Conservation (phyloP, 2,113 vertebrate genomes). For the Anoplopoma fimbria region DNA sequence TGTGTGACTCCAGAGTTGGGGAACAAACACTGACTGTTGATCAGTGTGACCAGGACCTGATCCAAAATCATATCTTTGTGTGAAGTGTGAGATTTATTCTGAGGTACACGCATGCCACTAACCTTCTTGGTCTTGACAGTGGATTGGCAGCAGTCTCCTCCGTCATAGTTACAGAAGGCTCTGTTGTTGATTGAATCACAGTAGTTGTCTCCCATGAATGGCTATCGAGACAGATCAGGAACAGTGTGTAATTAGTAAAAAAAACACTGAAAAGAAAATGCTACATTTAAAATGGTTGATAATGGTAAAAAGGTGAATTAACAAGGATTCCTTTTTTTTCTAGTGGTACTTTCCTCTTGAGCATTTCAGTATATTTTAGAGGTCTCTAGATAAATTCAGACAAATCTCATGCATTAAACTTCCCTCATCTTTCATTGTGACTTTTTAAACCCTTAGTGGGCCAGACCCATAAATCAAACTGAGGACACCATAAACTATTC, state of each 20-base stretch:
- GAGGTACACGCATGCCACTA: slow-evolving; percentile 50
- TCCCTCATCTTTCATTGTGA: slow-evolving; percentile 71
- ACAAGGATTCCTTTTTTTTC: not conserved
- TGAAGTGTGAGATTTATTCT: not conserved
- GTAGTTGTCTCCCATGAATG: slow-evolving; percentile 98
- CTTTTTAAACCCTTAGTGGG: slow-evolving; percentile 59
- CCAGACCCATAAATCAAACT: slow-evolving; percentile 71
- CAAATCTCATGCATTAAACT: slow-evolving; percentile 61
- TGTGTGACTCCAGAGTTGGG: slow-evolving; percentile 22
- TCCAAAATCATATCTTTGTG: not conserved
- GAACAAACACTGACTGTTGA: slow-evolving; percentile 29
- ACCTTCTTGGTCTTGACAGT: slow-evolving; percentile 99
- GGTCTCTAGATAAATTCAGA: slow-evolving; percentile 53
- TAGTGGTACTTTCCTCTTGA: slow-evolving; percentile 10
- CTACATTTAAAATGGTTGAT: slow-evolving; percentile 1
- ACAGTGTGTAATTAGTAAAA: slow-evolving; percentile 5
- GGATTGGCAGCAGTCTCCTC: slow-evolving; percentile 96
- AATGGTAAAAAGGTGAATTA: slow-evolving; percentile 2
- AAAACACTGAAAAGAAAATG: not conserved
- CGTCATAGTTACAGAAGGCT: slow-evolving; percentile 98
- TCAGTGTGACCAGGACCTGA: slow-evolving; percentile 22
- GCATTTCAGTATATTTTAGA: slow-evolving; percentile 38
- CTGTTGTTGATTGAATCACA: slow-evolving; percentile 97
- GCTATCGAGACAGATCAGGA: slow-evolving; percentile 77
- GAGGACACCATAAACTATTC: slow-evolving; percentile 74